Evolutionary conservation across 2,113 vertebrate genomes (phyloP).

Genomic region (Saimiri boliviensis): DNA sequence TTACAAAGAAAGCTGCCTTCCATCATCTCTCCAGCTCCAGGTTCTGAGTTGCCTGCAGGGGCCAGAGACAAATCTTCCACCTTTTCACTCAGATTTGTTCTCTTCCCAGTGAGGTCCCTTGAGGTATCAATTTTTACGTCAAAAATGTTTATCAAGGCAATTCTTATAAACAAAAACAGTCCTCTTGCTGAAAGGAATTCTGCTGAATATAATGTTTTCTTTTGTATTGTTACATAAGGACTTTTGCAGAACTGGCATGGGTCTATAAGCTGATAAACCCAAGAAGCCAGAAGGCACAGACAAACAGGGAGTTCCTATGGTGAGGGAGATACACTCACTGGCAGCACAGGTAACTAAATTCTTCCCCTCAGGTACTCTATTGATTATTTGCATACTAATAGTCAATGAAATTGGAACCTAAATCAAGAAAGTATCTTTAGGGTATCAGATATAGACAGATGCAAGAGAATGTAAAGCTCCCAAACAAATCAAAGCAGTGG

Average conservation of each 20-base stretch:
- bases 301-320: background rate
- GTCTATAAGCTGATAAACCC: background rate
- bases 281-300: background rate
- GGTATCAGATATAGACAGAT: background rate
- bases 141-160: conserved; percentile 36
- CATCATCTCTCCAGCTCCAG: background rate
- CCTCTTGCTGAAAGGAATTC: conserved; percentile 22
- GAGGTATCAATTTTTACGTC: background rate
- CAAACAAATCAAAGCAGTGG: background rate
- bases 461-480: background rate
- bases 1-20: background rate
- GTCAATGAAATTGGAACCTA: background rate
- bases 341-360: background rate
- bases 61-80: background rate
- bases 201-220: background rate
- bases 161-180: conserved; percentile 47
- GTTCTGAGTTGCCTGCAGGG: background rate
- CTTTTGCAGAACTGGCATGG: background rate
- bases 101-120: conserved; percentile 35
- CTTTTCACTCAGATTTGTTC: conserved; percentile 28
- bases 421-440: background rate
- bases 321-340: background rate
- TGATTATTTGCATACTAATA: background rate
- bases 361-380: background rate
- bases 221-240: conserved; percentile 26